phyloP scores from a whole-genome alignment of 2,888 invertebrate species.

The Holacanthella duospinosa region DNA sequence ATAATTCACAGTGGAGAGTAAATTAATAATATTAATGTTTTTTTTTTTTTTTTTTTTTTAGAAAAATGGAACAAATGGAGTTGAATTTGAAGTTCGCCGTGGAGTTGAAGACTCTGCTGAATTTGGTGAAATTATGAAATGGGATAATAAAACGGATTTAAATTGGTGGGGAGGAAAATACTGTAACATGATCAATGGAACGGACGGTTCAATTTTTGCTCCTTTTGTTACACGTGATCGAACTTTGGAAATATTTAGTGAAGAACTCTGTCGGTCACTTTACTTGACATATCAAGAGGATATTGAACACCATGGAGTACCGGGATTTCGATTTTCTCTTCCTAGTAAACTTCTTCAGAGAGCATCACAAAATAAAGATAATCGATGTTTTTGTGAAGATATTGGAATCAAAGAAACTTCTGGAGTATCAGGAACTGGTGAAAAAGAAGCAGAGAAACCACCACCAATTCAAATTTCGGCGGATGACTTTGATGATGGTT shows the following conservation, averaged over 20 bases:
- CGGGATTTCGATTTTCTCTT: conserved; percentile 17
- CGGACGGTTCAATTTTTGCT: conserved; percentile 42
- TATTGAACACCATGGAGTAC: conserved; percentile 17
- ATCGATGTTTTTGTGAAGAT: conserved; percentile 19
- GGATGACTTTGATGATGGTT: neutral
- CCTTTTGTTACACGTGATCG: conserved; percentile 40
- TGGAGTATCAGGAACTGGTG: neutral
- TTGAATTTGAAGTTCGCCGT: conserved; percentile 4
- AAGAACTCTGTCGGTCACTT: conserved; percentile 40
- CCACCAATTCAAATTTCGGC: neutral
- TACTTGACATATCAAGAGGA: conserved; percentile 17
- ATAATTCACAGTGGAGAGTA: too few relatives aligned
- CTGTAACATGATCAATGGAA: conserved; percentile 40
- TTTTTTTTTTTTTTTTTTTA: neutral
- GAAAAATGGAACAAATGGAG: conserved; percentile 8
- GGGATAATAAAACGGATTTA: conserved; percentile 13
- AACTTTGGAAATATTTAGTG: conserved; percentile 40
- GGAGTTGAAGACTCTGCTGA: conserved; percentile 6
- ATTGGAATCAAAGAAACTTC: neutral
- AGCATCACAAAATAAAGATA: conserved; percentile 15
- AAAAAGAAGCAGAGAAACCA: neutral
- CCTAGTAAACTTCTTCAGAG: conserved; percentile 14
- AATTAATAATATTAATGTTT: neutral
- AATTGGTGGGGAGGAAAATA: conserved; percentile 26
- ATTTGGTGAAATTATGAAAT: conserved; percentile 23